Conservation (phyloP, 2,888 invertebrate species). For the Eristalis arbustorum region DNA sequence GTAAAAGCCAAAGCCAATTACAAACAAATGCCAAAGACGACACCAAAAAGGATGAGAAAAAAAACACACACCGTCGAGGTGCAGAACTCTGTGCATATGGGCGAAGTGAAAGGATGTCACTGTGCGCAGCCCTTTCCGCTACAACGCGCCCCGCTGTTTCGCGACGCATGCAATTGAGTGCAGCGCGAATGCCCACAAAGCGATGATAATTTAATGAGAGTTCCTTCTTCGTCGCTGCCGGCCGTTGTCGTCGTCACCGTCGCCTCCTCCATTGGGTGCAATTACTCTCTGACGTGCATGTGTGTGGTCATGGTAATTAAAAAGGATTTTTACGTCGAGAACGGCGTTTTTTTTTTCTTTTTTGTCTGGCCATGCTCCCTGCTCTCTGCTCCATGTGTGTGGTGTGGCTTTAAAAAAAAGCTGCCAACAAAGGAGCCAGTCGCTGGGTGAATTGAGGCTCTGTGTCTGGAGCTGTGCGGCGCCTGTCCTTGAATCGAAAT, state of each 20-base stretch:
- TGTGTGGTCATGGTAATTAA: constrained; percentile 13
- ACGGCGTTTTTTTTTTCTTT: no score
- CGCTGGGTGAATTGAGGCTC: neutral
- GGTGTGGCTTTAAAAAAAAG: neutral
- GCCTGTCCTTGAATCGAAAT: neutral
- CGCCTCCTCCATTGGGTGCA: constrained; percentile 5
- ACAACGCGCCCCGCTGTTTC: neutral
- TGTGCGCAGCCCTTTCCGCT: neutral
- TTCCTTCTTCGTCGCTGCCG: constrained; percentile 1
- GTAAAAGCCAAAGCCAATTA: constrained; percentile 44
- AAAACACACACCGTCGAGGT: neutral
- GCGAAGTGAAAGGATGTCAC: constrained; percentile 10
- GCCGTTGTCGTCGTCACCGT: neutral
- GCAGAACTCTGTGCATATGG: neutral
- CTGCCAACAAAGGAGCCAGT: neutral
- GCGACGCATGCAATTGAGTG: constrained; percentile 18
- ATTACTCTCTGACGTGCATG: neutral
- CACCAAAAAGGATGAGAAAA: neutral
- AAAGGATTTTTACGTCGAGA: constrained; percentile 18
- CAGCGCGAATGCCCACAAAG: constrained; percentile 15
- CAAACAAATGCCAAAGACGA: constrained; percentile 9
- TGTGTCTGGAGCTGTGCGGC: neutral
- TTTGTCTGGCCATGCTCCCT: neutral
- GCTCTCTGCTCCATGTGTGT: neutral
- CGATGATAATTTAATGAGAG: constrained; percentile 38